Evolutionary conservation across 37 sponge, comb jelly and placozoan species (phyloP).

Genomic region (Tethya wilhelma): DNA sequence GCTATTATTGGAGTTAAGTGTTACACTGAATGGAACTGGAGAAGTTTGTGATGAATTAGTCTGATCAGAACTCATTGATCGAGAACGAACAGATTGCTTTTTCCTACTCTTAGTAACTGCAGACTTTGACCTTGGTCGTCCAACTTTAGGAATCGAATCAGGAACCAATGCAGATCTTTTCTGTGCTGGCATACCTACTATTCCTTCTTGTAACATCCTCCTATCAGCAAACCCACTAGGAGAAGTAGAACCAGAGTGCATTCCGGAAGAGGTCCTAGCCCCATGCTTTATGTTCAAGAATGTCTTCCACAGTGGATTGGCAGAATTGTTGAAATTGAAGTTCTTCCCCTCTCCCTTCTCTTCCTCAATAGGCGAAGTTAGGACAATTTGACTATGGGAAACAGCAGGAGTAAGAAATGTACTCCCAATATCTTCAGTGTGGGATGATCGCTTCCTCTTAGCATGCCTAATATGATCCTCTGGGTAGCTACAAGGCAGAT

Average conservation of each 20-base stretch:
- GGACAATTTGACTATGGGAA: slow-evolving; percentile 40
- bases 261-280: not conserved
- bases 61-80: slow-evolving; percentile 40
- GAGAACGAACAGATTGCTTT: slow-evolving; percentile 13
- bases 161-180: not conserved
- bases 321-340: slow-evolving; percentile 57
- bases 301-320: slow-evolving; percentile 22
- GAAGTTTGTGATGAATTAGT: not conserved
- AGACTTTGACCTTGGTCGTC: slow-evolving; percentile 71
- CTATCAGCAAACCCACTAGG: slow-evolving; percentile 17
- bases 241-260: slow-evolving; percentile 39
- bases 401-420: slow-evolving; percentile 54
- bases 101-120: slow-evolving; percentile 2
- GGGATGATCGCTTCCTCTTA: slow-evolving; percentile 18
- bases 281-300: slow-evolving; percentile 34
- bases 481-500: slow-evolving; percentile 36
- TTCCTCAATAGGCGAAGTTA: slow-evolving; percentile 14
- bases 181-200: not conserved
- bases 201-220: not conserved
- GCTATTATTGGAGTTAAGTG: slow-evolving; percentile 14
- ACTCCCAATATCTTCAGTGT: slow-evolving; percentile 24
- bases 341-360: slow-evolving; percentile 8
- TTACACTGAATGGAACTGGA: not conserved
- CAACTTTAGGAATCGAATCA: slow-evolving; percentile 37
- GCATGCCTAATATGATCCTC: slow-evolving; percentile 8